These are phyloP conservation scores for Cryptosula pallasiana DNA, from an alignment of 2,888 invertebrate genomes.

Conservation along the genomic window DNA sequence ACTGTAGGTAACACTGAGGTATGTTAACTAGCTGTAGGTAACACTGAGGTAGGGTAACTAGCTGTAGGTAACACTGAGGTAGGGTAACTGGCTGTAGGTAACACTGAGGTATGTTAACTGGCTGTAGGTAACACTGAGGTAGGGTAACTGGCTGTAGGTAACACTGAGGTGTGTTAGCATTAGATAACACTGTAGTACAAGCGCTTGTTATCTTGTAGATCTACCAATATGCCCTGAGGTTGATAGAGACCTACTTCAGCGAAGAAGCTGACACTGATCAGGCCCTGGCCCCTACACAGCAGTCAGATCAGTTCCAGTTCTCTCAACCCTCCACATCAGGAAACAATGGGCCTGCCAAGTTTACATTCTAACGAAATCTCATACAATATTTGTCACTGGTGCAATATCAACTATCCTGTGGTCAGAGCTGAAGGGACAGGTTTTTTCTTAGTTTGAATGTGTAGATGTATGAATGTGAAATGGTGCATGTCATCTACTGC, in stretches of 20 bases:
- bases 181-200: not conserved
- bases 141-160: not conserved
- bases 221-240: slow-evolving; percentile 1
- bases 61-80: slow-evolving; percentile 16
- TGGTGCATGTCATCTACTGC: no score
- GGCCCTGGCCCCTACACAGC: not conserved
- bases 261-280: slow-evolving; percentile 9
- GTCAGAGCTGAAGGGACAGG: no score
- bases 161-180: not conserved
- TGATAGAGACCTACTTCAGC: slow-evolving; percentile 5
- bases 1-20: slow-evolving; percentile 16
- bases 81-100: not conserved
- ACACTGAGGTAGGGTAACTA: not conserved
- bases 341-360: not conserved
- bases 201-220: not conserved
- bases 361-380: not conserved
- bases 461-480: not conserved
- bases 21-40: not conserved
- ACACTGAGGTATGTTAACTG: not conserved
- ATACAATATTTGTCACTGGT: no score
- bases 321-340: not conserved
- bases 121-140: slow-evolving; percentile 16
- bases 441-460: not conserved
- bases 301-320: not conserved
- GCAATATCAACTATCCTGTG: no score